Evolutionary conservation across 1,140 invertebrate species (phyloP).

Genomic region (Saxidomus purpurata): DNA sequence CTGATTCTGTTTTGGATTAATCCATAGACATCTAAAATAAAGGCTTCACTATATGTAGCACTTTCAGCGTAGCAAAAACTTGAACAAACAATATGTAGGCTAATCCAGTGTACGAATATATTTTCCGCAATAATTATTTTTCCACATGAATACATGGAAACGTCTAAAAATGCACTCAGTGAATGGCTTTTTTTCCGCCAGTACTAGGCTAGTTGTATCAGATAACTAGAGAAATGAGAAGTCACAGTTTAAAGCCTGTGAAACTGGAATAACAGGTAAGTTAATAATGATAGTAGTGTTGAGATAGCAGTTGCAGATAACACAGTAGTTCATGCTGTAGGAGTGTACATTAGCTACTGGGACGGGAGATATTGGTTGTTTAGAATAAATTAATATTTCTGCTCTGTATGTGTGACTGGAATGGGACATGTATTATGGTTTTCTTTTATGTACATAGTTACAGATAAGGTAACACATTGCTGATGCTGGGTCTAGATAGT

Average conservation of each 20-base stretch:
- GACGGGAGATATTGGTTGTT: constrained; percentile 20
- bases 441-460: too few species aligned
- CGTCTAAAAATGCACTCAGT: background rate
- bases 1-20: background rate
- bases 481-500: too few species aligned
- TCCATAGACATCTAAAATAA: background rate
- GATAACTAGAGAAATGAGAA: background rate
- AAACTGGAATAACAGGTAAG: constrained; percentile 30
- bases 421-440: too few species aligned
- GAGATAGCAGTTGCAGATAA: background rate
- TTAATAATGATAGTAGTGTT: background rate
- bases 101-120: constrained; percentile 4
- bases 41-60: background rate
- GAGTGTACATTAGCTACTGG: background rate
- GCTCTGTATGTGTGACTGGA: too few species aligned
- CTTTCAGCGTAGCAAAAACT: background rate
- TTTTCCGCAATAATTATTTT: constrained; percentile 6
- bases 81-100: background rate
- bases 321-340: background rate
- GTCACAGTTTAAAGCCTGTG: constrained; percentile 19
- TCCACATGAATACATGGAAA: background rate
- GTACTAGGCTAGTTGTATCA: background rate
- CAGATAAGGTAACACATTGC: too few species aligned
- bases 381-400: too few species aligned
- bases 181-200: background rate